Conservation (phyloP, 2,888 invertebrate genomes). For the Alloplasta piceator region DNA sequence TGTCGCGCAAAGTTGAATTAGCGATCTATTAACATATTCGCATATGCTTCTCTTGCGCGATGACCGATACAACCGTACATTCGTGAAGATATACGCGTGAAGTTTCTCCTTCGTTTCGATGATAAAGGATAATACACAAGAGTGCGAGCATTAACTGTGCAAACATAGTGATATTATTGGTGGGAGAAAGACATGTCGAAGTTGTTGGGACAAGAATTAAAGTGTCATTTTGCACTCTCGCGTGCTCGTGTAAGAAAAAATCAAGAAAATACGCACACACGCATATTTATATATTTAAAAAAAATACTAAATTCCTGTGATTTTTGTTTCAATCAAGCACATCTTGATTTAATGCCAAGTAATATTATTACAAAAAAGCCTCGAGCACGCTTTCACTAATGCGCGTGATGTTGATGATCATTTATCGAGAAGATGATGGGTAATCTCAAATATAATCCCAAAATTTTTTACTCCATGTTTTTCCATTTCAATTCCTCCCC, state of each 20-base stretch:
- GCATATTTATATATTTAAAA: conserved; percentile 8
- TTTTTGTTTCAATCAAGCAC: conserved; percentile 40
- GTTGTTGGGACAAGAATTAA: conserved; percentile 5
- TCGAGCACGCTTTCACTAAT: conserved; percentile 1
- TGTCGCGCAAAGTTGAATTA: conserved; percentile 65
- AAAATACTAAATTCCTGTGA: conserved; percentile 13
- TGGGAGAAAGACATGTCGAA: conserved; percentile 66
- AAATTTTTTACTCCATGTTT: too few species aligned
- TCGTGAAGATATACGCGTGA: conserved; percentile 17
- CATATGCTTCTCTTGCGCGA: conserved; percentile 15
- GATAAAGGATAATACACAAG: conserved; percentile 55
- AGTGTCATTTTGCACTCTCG: conserved; percentile 3
- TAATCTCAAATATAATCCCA: too few species aligned
- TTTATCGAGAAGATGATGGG: too few species aligned
- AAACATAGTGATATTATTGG: conserved; percentile 73
- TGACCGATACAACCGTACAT: not conserved
- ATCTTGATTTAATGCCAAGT: conserved; percentile 57
- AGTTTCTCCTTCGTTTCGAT: conserved; percentile 44
- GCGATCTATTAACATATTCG: conserved; percentile 67
- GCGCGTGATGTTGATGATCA: too few species aligned
- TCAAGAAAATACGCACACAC: conserved; percentile 72
- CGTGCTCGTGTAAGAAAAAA: conserved; percentile 62
- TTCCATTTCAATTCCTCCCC: too few species aligned
- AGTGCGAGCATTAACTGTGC: conserved; percentile 80
- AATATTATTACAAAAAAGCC: conserved; percentile 54